Percentiles rank a stretch among this genome's conserved stretches.
Conservation (phyloP, 1,140 invertebrate genomes). For the Ceratina australensis region DNA sequence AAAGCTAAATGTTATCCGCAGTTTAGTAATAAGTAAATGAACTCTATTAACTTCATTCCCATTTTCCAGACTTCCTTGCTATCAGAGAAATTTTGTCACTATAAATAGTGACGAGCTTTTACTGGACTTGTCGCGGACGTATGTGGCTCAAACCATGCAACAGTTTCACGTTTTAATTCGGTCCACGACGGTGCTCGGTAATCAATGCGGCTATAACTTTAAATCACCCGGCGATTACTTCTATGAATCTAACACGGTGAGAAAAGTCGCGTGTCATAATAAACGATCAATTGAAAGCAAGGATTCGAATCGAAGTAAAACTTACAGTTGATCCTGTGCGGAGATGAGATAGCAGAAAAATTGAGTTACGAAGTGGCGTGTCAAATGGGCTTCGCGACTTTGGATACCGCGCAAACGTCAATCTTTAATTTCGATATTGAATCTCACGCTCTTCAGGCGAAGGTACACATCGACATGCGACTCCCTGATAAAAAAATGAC, state of each 20-base stretch:
- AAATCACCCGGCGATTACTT: conserved; percentile 61
- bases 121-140: conserved; percentile 85
- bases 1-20: no score
- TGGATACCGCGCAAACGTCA: conserved; percentile 61
- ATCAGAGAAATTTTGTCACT: conserved; percentile 86
- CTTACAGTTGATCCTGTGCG: conserved; percentile 61
- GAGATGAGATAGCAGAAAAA: conserved; percentile 71
- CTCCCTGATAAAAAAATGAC: no score
- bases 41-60: conserved; percentile 27
- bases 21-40: background rate
- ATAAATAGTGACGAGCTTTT: conserved; percentile 82
- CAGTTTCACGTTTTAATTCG: conserved; percentile 94
- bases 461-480: conserved; percentile 41
- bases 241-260: conserved; percentile 65
- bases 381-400: conserved; percentile 67
- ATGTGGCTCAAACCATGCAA: conserved; percentile 89
- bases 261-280: background rate
- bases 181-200: conserved; percentile 93
- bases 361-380: conserved; percentile 68
- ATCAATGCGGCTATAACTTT: conserved; percentile 87
- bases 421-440: conserved; percentile 60
- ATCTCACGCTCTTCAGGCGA: conserved; percentile 37
- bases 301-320: background rate
- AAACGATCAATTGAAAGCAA: no score
- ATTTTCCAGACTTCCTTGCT: conserved; percentile 86